Percentiles rank a stretch among this genome's conserved stretches.
Evolutionary conservation across 2,797 vertebrate species (phyloP).

Genomic region (Rhadinocentrus ornatus): DNA sequence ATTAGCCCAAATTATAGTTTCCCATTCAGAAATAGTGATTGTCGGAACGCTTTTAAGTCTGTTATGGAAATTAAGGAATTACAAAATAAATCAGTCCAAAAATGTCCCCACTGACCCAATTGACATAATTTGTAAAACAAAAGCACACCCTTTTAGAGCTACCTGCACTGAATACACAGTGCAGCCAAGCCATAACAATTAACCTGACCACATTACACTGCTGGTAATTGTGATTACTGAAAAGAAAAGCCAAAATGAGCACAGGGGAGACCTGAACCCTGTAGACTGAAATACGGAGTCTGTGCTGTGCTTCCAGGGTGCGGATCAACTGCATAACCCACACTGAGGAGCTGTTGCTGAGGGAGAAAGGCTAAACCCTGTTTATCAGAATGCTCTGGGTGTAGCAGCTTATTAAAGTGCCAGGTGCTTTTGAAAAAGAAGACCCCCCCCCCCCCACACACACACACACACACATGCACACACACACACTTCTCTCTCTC

Average conservation of each 20-base stretch:
- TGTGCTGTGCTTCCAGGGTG: constrained; percentile 49
- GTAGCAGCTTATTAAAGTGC: constrained; percentile 81
- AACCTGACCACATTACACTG: constrained; percentile 58
- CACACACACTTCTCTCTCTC: constrained; percentile 8
- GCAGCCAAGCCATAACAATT: constrained; percentile 46
- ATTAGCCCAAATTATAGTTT: constrained; percentile 11
- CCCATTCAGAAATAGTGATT: constrained; percentile 17
- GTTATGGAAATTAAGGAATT: constrained; percentile 38
- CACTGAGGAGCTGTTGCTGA: constrained; percentile 54
- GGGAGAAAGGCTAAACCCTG: constrained; percentile 65
- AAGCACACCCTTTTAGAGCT: constrained; percentile 22
- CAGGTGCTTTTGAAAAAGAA: constrained; percentile 75
- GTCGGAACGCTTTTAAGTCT: constrained; percentile 19
- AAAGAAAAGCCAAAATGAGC: constrained; percentile 39
- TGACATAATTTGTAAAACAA: constrained; percentile 43
- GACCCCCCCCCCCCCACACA: constrained; percentile 17
- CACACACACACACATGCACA: too few species aligned
- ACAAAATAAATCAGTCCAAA: constrained; percentile 35
- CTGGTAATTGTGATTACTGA: constrained; percentile 63
- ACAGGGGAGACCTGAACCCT: constrained; percentile 48
- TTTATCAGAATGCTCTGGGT: constrained; percentile 79
- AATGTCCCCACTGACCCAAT: constrained; percentile 46
- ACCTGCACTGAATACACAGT: constrained; percentile 29
- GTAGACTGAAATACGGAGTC: constrained; percentile 56
- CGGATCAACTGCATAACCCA: constrained; percentile 56